Percentiles rank a stretch among this genome's conserved stretches.
Evolutionary conservation across 2,113 vertebrate genomes (phyloP).

Genomic region (Perca fluviatilis): DNA sequence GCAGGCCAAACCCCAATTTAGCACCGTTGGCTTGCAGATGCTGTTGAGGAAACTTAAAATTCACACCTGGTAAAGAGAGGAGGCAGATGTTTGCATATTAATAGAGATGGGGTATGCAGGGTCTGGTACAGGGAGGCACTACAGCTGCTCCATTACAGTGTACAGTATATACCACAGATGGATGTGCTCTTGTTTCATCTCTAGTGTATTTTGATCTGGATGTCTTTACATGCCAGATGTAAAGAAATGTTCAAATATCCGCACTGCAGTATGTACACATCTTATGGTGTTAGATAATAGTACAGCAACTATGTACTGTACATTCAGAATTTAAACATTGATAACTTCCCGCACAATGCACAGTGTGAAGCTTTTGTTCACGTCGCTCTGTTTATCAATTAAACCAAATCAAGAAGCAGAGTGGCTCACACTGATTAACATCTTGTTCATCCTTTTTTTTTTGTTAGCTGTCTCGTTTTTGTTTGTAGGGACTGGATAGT

Average conservation of each 20-base stretch:
- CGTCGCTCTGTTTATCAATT: not conserved
- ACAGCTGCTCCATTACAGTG: constrained; percentile 68
- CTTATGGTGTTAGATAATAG: not conserved
- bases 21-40: constrained; percentile 69
- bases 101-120: constrained; percentile 64
- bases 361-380: not conserved
- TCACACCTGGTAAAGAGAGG: constrained; percentile 67
- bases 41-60: constrained; percentile 67
- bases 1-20: constrained; percentile 65
- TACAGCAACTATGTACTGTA: not conserved
- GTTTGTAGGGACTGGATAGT: not conserved
- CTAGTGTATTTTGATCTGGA: constrained; percentile 59
- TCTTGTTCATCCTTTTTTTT: not conserved
- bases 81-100: constrained; percentile 84
- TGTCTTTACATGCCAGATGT: constrained; percentile 44
- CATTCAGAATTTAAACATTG: not conserved
- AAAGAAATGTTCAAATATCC: constrained; percentile 10
- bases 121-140: constrained; percentile 55
- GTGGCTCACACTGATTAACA: not conserved
- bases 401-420: not conserved
- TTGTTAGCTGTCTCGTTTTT: not conserved
- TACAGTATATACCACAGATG: constrained; percentile 67
- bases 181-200: constrained; percentile 63
- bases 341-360: not conserved
- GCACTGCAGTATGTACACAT: constrained; percentile 20